Base-by-base conservation (phyloP, 2,797 vertebrate genomes). In the Eurystomus glaucurus region DNA sequence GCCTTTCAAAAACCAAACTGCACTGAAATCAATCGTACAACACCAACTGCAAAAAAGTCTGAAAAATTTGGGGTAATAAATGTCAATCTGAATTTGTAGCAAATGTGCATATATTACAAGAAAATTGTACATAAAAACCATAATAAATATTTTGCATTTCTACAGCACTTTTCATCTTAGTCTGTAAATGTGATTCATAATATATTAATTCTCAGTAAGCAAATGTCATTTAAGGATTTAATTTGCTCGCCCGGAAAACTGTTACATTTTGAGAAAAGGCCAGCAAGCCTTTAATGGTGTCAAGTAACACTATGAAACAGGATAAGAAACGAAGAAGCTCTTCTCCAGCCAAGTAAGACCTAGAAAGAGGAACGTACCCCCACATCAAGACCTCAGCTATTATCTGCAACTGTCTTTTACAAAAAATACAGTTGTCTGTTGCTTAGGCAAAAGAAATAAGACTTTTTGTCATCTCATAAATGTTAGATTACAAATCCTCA, bases 141-240 rank as follows among this genome's bases (percentile, higher is more conserved):
- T 61, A 75, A 76, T 70, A 88, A 95, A 69, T 94, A 92, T 50
- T 82, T 81, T 93, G 50, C 23, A 79, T 81, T 95, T 90, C 79
- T 71, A 23, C 51, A 90, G 62, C 22, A 51, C 54, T 81, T 90
- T 86, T 58, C 21, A 51, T 72, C 78, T 29, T 23, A 83, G 48
- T 51, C 23, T 76, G 76, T 82, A 92, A 88, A 76, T 2, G 11
- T 14, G 46, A 75, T 82, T 84, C 48, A 28, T 55, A 93, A 60
- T 46, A 76, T 33, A 85, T 86, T 86, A 93, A 66, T 77, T 86
- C 41, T 77, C 70, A 41, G 54, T 45, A 54, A 16, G 77, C 33
- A 85, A 90, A 88, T 64, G 37, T 65, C 88, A 87, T 35, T 79
- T 1, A 88, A 25, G 39, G 21, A 84, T 91, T 95, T 74, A 75